These are phyloP conservation scores for Drosophila nigricruria DNA, from an alignment of 2,888 invertebrate species.

Conservation along the genomic window DNA sequence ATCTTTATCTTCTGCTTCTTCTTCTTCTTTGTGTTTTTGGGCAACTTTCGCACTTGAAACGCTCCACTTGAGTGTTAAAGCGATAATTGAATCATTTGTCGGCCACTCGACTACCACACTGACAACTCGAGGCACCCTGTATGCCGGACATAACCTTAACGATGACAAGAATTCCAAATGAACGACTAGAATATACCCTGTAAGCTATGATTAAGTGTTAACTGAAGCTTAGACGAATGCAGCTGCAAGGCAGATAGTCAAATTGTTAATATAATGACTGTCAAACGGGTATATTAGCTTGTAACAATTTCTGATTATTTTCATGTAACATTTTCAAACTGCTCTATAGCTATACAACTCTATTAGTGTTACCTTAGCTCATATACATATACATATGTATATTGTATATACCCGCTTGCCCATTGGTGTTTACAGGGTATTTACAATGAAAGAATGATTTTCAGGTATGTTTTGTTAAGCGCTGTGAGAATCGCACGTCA, in stretches of 20 bases:
- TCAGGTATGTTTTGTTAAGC: conserved; percentile 17
- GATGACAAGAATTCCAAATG: no score
- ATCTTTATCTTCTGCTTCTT: background rate
- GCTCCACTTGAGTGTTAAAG: conserved; percentile 51
- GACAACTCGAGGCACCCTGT: conserved; percentile 54
- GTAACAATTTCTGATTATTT: background rate
- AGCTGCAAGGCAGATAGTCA: background rate
- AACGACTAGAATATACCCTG: background rate
- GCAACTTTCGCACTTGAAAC: conserved; percentile 74
- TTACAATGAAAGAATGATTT: conserved; percentile 4
- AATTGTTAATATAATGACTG: no score
- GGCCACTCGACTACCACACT: conserved; percentile 64
- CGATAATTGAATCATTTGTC: conserved; percentile 74
- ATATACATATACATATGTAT: background rate
- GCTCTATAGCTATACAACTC: background rate
- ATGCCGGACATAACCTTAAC: conserved; percentile 15
- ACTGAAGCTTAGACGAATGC: background rate
- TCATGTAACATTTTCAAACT: no score
- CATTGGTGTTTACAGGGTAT: background rate
- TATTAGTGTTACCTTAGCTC: background rate
- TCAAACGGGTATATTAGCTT: background rate
- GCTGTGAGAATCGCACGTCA: conserved; percentile 71
- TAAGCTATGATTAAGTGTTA: background rate
- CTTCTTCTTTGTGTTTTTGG: conserved; percentile 46
- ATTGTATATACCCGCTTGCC: background rate